These are phyloP conservation scores for Oithona nana DNA, from an alignment of 2,888 invertebrate genomes.

Conservation along the genomic window DNA sequence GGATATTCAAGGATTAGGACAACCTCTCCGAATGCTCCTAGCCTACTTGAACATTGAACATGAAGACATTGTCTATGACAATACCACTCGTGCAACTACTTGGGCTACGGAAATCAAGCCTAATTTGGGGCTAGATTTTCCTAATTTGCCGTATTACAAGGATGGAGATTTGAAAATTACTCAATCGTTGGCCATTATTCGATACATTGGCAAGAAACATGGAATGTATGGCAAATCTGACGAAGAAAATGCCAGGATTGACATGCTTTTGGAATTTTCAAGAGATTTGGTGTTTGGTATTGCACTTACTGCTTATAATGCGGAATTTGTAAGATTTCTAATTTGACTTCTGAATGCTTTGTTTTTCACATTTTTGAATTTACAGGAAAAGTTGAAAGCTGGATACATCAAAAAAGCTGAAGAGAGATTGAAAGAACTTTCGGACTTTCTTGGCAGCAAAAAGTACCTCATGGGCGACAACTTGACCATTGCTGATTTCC, in stretches of 20 bases:
- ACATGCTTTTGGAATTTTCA: conserved; percentile 28
- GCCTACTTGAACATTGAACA: conserved; percentile 26
- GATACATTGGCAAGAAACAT: conserved; percentile 21
- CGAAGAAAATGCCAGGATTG: conserved; percentile 26
- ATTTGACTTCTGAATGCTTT: too few relatives aligned
- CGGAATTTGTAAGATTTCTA: conserved; percentile 24
- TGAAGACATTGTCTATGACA: conserved; percentile 28
- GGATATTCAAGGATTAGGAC: too few relatives aligned
- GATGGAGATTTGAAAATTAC: conserved; percentile 24
- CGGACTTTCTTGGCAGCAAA: conserved; percentile 27
- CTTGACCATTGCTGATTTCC: conserved; percentile 29
- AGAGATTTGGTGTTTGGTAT: conserved; percentile 28
- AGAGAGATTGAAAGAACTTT: conserved; percentile 24
- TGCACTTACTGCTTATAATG: conserved; percentile 27
- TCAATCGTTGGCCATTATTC: conserved; percentile 20
- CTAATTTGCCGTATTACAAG: conserved; percentile 27
- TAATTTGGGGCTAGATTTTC: conserved; percentile 27
- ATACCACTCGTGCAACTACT: too few relatives aligned
- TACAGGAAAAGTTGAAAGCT: conserved; percentile 25
- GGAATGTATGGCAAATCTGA: conserved; percentile 26
- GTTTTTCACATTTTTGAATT: too few relatives aligned
- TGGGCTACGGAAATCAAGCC: conserved; percentile 26
- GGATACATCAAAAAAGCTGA: conserved; percentile 26
- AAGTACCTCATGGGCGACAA: conserved; percentile 29
- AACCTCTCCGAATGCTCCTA: neutral